Evolutionary conservation across 2,797 vertebrate species (phyloP), one percentile per base, ranked within the genome.

Genomic region (Gobio occitaniae): DNA sequence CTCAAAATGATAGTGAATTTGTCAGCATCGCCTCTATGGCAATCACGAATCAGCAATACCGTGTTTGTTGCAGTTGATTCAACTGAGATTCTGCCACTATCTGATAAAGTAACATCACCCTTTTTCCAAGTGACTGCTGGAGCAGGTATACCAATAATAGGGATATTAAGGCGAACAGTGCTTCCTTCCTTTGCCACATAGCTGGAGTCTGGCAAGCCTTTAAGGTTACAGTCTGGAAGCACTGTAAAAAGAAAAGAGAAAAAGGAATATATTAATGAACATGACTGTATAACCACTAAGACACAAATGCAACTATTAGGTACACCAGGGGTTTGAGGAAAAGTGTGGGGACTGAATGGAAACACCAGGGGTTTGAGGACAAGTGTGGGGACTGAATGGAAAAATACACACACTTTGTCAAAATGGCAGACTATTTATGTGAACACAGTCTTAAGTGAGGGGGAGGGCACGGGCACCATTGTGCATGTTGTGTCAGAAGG

Each of bases 151-250:
- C 98, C 98, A 80, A 92, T 95, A 78, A 99, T 91, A 59, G 98
- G 98, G 78, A 99, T 96, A 91, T 97, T 98, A 78, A 99, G 95
- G 50, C 95, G 97, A 89, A 97, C 96, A 87, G 96, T 98, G 90
- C 96, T 97, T 80, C 97, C 97, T 89, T 99, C 98, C 93, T 97
- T 99, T 90, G 97, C 97, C 89, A 94, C 90, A 47, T 95, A 97
- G 91, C 94, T 96, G 70, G 96, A 93, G 80, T 99, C 97, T 86
- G 95, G 97, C 59, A 99, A 89, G 84, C 93, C 94, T 89, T 96
- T 97, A 91, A 99, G 93, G 93, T 99, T 97, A 92, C 97, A 96
- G 86, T 97, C 95, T 85, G 98, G 98, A 68, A 95, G 92, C 92
- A 96, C 98, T 99, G 89, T 85, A 94, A 95, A 91, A 48, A 36